Conservation (phyloP, 2,113 vertebrate species). For the Eurypyga helias region DNA sequence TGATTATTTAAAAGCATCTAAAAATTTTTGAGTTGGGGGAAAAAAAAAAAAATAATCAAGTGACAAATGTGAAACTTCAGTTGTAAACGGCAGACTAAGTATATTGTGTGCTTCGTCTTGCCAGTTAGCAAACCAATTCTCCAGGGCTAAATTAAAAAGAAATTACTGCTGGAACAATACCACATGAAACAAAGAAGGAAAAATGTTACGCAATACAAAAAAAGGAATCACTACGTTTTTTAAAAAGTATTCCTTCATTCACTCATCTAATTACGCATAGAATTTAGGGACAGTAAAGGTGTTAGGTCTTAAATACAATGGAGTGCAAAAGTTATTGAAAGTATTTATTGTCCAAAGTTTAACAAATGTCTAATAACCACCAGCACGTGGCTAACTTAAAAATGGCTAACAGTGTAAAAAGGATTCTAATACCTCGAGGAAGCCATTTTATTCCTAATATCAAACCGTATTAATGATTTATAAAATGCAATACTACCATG, state of each 20-base stretch:
- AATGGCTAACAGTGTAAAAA: conserved; percentile 32
- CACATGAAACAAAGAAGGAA: background rate
- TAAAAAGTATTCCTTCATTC: background rate
- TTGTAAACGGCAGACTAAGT: background rate
- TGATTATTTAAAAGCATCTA: background rate
- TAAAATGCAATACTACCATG: background rate
- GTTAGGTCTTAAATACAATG: background rate
- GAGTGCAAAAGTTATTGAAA: background rate
- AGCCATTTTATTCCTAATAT: conserved; percentile 60
- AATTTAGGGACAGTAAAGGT: background rate
- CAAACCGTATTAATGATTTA: background rate
- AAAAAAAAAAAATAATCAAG: background rate
- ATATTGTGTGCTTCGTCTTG: background rate
- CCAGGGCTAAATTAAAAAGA: background rate
- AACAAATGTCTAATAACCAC: background rate
- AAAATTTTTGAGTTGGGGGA: background rate
- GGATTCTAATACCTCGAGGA: background rate
- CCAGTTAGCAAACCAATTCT: background rate
- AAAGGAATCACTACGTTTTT: too few relatives aligned
- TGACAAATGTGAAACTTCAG: background rate
- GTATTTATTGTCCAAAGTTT: background rate
- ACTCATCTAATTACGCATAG: background rate
- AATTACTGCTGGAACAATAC: background rate
- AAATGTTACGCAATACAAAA: background rate
- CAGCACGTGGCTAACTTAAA: background rate